Evolutionary conservation across 2,888 invertebrate genomes (phyloP), one percentile per base, ranked within the genome.

Genomic region (Exephanes ischioxanthus): DNA sequence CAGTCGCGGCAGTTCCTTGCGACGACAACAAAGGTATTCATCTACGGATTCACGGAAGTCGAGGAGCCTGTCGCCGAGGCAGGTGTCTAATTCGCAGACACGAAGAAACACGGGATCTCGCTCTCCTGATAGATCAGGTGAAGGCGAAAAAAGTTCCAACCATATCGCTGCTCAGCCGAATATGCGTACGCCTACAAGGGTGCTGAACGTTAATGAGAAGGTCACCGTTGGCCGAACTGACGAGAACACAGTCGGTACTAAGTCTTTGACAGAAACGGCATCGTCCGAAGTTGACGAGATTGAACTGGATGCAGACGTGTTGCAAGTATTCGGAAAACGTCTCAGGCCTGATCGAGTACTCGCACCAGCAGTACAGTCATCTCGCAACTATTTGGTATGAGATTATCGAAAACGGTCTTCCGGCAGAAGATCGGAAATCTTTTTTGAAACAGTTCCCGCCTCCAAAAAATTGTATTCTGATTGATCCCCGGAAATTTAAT

Each of bases 401-500:
- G 7, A 61, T 87, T 26, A 85, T 87, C 22, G 71, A 85, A 9
- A 80, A 80, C 53, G 84, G 86, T 61, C 72, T 87, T 0, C 81
- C 82, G 11, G 16, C 72, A 0, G 82, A 80, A 16, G 80, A 87
- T n/a, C 26, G 71, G 14, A 87, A 84, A 45, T 14, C 19, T 0
- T 14, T 78, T 2, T 30, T 84, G 9, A 66, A 84, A 41, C 83
- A 86, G 33, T 80, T 80, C 68, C 63, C 75, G 1, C 72, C 84
- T 26, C 72, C 87, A 16, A 48, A 80, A 19, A 87, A 87, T 67
- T 66, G 77, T 30, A 16, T 84, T 0, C 51, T 77, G 2, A 70
- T 85, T n/a, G 85, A 85, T 78, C 76, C 85, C 3, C 82, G 86
- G 0, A 86, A 86, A 63, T 63, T 86, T 1, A 88, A 85, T 45